phyloP scores from a whole-genome alignment of 2,888 invertebrate genomes.

The Microctonus hyperodae region DNA sequence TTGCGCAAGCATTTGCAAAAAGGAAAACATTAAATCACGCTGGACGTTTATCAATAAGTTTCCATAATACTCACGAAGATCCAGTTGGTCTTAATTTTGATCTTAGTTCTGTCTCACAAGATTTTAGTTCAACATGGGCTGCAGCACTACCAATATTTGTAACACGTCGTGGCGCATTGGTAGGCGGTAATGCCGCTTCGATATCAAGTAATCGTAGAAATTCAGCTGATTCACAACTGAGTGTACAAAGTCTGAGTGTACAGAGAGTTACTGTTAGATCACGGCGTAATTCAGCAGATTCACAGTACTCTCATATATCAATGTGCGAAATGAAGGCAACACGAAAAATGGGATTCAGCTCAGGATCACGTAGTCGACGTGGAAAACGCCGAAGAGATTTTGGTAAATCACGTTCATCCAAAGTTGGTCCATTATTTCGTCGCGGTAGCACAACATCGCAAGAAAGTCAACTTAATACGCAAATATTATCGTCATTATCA shows the following conservation, averaged over 20 bases:
- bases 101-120: constrained; percentile 78
- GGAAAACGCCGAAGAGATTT: constrained; percentile 62
- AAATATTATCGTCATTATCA: constrained; percentile 71
- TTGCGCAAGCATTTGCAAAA: constrained; percentile 89
- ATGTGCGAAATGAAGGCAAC: constrained; percentile 79
- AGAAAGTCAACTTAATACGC: constrained; percentile 80
- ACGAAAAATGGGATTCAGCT: constrained; percentile 65
- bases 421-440: constrained; percentile 56
- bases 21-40: constrained; percentile 84
- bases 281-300: constrained; percentile 85
- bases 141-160: constrained; percentile 88
- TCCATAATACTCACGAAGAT: constrained; percentile 87
- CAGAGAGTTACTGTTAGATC: constrained; percentile 87
- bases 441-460: constrained; percentile 80
- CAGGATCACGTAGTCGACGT: constrained; percentile 58
- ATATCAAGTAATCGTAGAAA: constrained; percentile 66
- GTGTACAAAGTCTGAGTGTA: constrained; percentile 69
- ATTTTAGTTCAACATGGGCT: constrained; percentile 91
- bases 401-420: constrained; percentile 58
- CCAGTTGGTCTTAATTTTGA: constrained; percentile 84
- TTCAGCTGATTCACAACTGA: constrained; percentile 71
- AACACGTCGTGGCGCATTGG: constrained; percentile 83
- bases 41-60: constrained; percentile 86
- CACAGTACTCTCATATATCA: constrained; percentile 80
- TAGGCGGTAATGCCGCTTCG: constrained; percentile 69